Base-by-base conservation (phyloP, 2,797 vertebrate genomes). In the Vireo griseus region DNA sequence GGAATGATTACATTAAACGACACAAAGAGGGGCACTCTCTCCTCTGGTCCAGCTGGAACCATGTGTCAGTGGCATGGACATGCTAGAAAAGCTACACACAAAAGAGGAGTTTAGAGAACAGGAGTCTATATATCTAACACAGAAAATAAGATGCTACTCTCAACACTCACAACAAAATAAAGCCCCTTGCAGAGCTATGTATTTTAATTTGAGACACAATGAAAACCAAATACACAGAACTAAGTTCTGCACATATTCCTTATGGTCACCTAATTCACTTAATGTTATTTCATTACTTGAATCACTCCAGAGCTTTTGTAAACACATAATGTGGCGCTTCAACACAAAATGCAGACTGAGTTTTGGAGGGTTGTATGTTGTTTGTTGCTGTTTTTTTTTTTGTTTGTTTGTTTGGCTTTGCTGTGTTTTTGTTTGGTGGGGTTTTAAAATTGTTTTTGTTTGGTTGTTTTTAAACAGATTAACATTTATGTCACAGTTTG, bases 271-370 rank as follows among this genome's bases (percentile, higher is more conserved):
- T 42, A 37, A 63, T 28, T 54, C n/a, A 65, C 11, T 69, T 29
- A 22, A n/a, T 21, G 19, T 33, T 52, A 61, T 40, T 84, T 76
- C 24, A 61, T 52, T 40, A 47, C 24, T 31, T 71, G 21, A 87
- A 77, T 47, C 18, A 61, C 26, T 58, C 17, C 2, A 79, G 10
- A 75, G 54, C 10, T 68, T 95, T 44, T 2, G 5, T n/a, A 66
- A 10, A 22, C 12, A 39, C 0, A 0, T 13, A 55, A 80, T 0
- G 5, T 3, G 10, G 25, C 31, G 66, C 35, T 29, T 66, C 47
- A 79, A 58, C 19, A 77, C 14, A 40, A 80, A 55, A 59, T 1
- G 5, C 4, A 12, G 18, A 66, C 35, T 17, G 39, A 31, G 9
- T 33, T 50, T 42, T 4, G 5, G 14, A 6, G 5, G 13, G 6